Evolutionary conservation across 2,888 invertebrate genomes (phyloP).

Genomic region (Scaptomyza caliginosa): DNA sequence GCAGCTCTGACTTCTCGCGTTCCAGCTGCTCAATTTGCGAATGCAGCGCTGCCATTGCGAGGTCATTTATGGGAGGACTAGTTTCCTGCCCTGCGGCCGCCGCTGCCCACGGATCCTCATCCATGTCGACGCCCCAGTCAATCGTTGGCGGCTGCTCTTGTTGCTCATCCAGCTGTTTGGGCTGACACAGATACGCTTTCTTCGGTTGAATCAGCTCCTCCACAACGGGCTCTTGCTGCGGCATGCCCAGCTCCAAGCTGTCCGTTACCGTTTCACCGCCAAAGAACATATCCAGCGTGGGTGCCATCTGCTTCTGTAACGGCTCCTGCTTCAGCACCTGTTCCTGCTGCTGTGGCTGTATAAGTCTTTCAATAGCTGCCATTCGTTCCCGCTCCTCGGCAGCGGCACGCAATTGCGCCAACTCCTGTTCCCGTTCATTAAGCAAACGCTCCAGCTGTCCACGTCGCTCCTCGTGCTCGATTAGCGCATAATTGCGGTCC

Average conservation of each 20-base stretch:
- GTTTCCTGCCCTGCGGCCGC: conserved; percentile 82
- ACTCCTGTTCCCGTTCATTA: conserved; percentile 43
- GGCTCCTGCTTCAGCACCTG: conserved; percentile 11
- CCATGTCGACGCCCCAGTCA: conserved; percentile 77
- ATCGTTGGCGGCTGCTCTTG: conserved; percentile 17
- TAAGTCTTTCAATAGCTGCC: conserved; percentile 55
- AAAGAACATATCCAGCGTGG: conserved; percentile 83
- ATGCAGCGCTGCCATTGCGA: conserved; percentile 15
- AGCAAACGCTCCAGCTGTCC: conserved; percentile 51
- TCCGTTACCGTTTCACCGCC: conserved; percentile 45
- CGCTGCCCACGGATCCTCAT: conserved; percentile 86
- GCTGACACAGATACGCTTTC: conserved; percentile 86
- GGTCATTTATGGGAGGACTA: conserved; percentile 15
- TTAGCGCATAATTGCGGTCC: conserved; percentile 71
- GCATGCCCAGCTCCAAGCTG: conserved; percentile 38
- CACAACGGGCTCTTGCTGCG: conserved; percentile 72
- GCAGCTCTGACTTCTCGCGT: conserved; percentile 87
- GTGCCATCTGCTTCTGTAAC: conserved; percentile 8
- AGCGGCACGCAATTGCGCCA: conserved; percentile 52
- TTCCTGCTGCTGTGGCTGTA: conserved; percentile 34
- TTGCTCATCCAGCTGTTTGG: conserved; percentile 39
- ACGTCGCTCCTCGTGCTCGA: conserved; percentile 69
- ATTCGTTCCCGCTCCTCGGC: conserved; percentile 64
- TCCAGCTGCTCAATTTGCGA: conserved; percentile 86
- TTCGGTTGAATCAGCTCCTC: conserved; percentile 85